Conservation (phyloP, 2,113 vertebrate genomes). For the Pongo pygmaeus region DNA sequence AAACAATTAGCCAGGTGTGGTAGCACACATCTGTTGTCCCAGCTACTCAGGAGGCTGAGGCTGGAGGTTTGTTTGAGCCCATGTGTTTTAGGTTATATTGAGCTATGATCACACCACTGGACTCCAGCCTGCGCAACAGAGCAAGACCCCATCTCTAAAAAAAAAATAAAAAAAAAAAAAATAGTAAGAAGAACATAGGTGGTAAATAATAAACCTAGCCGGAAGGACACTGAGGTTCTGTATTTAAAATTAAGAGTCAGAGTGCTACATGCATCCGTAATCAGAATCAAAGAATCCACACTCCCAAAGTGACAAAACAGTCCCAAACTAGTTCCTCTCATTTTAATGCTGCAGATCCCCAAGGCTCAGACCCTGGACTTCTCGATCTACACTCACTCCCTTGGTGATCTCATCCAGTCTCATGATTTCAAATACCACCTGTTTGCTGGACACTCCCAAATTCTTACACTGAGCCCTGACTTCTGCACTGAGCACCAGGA, state of each 20-base stretch:
- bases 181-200: background rate
- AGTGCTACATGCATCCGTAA: background rate
- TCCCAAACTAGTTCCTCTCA: background rate
- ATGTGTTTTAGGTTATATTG: background rate
- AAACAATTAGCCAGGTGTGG: background rate
- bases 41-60: background rate
- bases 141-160: background rate
- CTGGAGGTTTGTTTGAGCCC: background rate
- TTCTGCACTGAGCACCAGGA: no score
- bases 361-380: background rate
- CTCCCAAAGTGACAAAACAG: background rate
- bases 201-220: background rate
- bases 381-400: background rate
- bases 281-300: background rate
- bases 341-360: background rate
- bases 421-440: background rate
- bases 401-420: background rate
- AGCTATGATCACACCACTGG: background rate
- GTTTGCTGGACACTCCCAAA: background rate
- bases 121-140: background rate
- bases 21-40: background rate
- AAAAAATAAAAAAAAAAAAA: background rate
- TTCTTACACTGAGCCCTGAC: background rate
- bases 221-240: background rate
- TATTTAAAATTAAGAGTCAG: background rate